Conservation (phyloP, 2,888 invertebrate species). For the Ormyrus pomaceus region DNA sequence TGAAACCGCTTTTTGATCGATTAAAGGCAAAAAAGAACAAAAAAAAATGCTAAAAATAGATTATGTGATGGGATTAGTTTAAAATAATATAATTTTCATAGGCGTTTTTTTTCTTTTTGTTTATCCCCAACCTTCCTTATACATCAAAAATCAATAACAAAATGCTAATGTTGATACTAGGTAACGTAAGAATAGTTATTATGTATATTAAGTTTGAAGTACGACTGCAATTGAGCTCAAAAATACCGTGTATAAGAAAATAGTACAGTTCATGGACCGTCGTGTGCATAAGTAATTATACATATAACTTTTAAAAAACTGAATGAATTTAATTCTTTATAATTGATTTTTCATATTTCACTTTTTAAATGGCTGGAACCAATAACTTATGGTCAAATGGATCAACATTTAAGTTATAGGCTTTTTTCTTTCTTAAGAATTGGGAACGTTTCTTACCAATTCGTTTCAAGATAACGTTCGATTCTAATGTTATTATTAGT, state of each 20-base stretch:
- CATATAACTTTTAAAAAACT: constrained; percentile 32
- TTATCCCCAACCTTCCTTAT: constrained; percentile 1
- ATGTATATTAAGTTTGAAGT: constrained; percentile 49
- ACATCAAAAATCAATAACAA: constrained; percentile 50
- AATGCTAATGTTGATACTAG: constrained; percentile 51
- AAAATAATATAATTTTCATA: constrained; percentile 49
- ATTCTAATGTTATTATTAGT: constrained; percentile 45
- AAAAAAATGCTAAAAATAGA: constrained; percentile 36
- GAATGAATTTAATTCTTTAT: constrained; percentile 31
- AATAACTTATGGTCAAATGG: constrained; percentile 27
- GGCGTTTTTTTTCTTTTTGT: constrained; percentile 25
- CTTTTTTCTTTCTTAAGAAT: constrained; percentile 27
- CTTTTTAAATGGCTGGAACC: constrained; percentile 47
- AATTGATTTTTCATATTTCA: constrained; percentile 20
- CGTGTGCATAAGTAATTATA: constrained; percentile 33
- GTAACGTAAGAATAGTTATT: constrained; percentile 43
- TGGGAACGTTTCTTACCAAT: constrained; percentile 36
- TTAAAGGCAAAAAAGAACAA: constrained; percentile 25
- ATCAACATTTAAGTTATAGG: constrained; percentile 25
- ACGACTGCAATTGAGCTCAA: constrained; percentile 51
- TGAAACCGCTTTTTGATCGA: constrained; percentile 34
- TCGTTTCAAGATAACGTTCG: constrained; percentile 16
- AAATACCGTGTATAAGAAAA: constrained; percentile 30
- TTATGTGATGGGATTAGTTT: constrained; percentile 24
- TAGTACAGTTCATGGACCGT: constrained; percentile 40